Conservation (phyloP, 2,797 vertebrate species). For the Sphaeramia orbicularis region DNA sequence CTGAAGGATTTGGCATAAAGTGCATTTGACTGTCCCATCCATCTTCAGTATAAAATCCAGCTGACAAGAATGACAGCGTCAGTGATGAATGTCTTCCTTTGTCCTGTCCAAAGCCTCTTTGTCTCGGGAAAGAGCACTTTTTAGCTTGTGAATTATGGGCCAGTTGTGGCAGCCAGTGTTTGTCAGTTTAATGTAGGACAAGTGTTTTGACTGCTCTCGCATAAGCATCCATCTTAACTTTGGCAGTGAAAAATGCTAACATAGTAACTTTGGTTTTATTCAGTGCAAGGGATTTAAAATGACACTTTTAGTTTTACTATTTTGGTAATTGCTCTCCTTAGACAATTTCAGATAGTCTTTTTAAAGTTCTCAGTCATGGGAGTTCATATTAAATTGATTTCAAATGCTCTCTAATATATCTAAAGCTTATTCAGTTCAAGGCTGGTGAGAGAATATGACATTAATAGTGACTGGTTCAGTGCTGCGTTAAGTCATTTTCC, state of each 20-base stretch:
- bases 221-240: slow-evolving; percentile 45
- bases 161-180: slow-evolving; percentile 42
- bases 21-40: slow-evolving; percentile 51
- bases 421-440: slow-evolving; percentile 11
- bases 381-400: slow-evolving; percentile 36
- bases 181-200: slow-evolving; percentile 52
- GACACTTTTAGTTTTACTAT: slow-evolving; percentile 27
- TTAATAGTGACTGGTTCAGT: slow-evolving; percentile 49
- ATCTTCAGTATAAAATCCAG: slow-evolving; percentile 44
- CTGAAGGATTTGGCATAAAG: slow-evolving; percentile 16
- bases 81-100: slow-evolving; percentile 72
- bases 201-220: slow-evolving; percentile 44
- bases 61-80: slow-evolving; percentile 46
- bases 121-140: slow-evolving; percentile 42
- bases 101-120: slow-evolving; percentile 56
- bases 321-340: slow-evolving; percentile 27
- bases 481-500: slow-evolving; percentile 40
- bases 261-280: slow-evolving; percentile 41
- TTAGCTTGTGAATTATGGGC: slow-evolving; percentile 39
- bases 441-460: slow-evolving; percentile 45
- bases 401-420: slow-evolving; percentile 24
- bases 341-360: slow-evolving; percentile 29
- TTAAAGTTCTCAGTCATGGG: slow-evolving; percentile 33
- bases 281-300: slow-evolving; percentile 26
- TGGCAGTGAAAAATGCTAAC: slow-evolving; percentile 35